phyloP scores from a whole-genome alignment of 30 jellyfish, hydroid and myxozoan genomes.

The Hydra vulgaris region DNA sequence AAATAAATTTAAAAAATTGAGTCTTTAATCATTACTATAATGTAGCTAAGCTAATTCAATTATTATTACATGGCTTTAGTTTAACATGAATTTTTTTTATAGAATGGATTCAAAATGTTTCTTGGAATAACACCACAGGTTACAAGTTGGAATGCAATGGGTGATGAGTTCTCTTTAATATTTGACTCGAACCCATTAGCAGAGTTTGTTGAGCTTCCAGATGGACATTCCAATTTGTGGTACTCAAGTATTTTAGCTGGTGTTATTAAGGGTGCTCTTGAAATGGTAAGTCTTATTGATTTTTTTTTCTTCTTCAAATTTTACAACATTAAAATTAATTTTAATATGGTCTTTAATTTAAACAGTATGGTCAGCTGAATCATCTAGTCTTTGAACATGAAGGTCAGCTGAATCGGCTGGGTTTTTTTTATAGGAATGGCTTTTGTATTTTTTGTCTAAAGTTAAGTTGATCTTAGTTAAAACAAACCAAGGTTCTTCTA shows the following conservation, averaged over 20 bases:
- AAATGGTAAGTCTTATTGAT: constrained; percentile 59
- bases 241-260: constrained; percentile 86
- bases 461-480: no score
- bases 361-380: not conserved
- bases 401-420: constrained; percentile 87
- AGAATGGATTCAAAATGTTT: constrained; percentile 87
- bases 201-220: constrained; percentile 96
- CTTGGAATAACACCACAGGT: constrained; percentile 97
- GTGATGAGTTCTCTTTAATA: constrained; percentile 80
- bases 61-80: no score
- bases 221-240: constrained; percentile 79
- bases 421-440: constrained; percentile 90
- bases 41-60: no score
- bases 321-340: no score
- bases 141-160: constrained; percentile 80
- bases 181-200: constrained; percentile 91
- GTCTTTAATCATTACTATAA: no score
- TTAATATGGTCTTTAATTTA: no score
- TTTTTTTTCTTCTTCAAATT: no score
- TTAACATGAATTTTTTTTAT: not conserved
- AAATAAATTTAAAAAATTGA: no score
- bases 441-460: no score
- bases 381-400: not conserved
- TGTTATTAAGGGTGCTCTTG: constrained; percentile 91
- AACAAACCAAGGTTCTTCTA: no score